Evolutionary conservation across 2,888 invertebrate species (phyloP), one percentile per base, ranked within the genome.

Genomic region (Melanostoma scalare): DNA sequence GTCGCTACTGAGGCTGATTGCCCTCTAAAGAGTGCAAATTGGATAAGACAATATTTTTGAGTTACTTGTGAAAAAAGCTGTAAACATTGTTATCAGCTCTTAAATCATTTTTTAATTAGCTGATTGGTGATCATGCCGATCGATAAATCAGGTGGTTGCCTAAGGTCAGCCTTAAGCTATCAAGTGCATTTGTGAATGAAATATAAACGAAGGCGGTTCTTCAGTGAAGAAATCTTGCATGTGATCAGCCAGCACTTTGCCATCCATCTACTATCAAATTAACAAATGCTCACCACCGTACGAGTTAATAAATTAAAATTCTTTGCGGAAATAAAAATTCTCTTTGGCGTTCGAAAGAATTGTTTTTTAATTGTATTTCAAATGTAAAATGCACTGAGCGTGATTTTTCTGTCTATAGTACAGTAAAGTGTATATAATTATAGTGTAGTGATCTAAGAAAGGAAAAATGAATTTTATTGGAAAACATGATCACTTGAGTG

Each of bases 401-500:
- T 38, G 6, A 30, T 63, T 31, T 86, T 85, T 52, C 50, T 33
- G 9, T 46, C 3, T 6, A 42, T 55, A 46, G 10, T 68, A 58
- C 36, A 61, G 9, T 42, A 8, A 55, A 71, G 56, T 72, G 36
- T 68, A 55, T 53, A 48, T 31, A 55, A 36, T 80, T 65, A n/a
- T 2, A 9, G 20, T 31, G 60, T 20, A 20, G 86, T 56, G 67
- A 78, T 79, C 56, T 20, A 20, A 20, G 72, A 63, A 72, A 56
- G 73, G 65, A 86, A 89, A 86, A 85, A 90, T 91, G 91, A 89
- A 90, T 89, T 89, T 91, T 80, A 88, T 90, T 85, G 89, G 89
- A 35, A 87, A 87, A 63, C 89, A 89, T 87, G 89, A 90, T 87
- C 88, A 89, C 87, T 87, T 89, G 74, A 87, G 87, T 86, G 89